A percentile compares a stretch with the other conserved stretches of the same genome.
Evolutionary conservation across 2,797 vertebrate species (phyloP).

Genomic region (Lepidocolaptes lacrymiger): DNA sequence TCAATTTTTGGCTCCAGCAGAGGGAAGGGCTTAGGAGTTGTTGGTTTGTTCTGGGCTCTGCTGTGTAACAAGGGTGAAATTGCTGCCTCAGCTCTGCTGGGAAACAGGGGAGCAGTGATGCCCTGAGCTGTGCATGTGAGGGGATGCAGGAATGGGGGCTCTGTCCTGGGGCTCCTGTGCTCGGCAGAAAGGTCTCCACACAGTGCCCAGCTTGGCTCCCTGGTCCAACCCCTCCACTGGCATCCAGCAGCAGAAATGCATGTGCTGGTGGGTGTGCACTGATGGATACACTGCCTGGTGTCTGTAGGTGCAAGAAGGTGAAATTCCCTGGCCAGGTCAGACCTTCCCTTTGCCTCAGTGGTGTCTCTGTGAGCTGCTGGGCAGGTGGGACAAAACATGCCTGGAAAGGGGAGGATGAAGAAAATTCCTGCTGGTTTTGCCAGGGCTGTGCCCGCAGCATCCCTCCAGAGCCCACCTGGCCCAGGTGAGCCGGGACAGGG

Average conservation of each 20-base stretch:
- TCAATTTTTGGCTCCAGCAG: not conserved
- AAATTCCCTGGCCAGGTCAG: not conserved
- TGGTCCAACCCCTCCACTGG: not conserved
- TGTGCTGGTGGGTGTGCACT: not conserved
- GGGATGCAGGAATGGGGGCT: not conserved
- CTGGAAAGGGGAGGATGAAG: rapidly evolving
- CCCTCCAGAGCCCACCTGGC: not conserved
- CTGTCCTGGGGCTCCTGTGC: not conserved
- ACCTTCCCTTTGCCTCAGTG: not conserved
- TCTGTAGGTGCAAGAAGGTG: not conserved
- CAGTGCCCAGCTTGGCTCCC: not conserved
- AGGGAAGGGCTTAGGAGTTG: not conserved
- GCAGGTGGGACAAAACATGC: not conserved
- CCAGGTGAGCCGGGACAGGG: rapidly evolving
- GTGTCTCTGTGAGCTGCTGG: not conserved
- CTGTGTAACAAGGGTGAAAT: rapidly evolving
- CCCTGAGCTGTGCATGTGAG: rapidly evolving
- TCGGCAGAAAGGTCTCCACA: not conserved
- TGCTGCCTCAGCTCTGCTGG: not conserved
- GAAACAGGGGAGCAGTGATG: not conserved
- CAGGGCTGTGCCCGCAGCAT: not conserved
- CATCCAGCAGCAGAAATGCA: not conserved
- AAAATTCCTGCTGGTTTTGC: not conserved
- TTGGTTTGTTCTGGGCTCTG: not conserved
- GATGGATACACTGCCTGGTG: not conserved